Base-by-base conservation (phyloP, 2,113 vertebrate genomes). In the Antigone vipio region DNA sequence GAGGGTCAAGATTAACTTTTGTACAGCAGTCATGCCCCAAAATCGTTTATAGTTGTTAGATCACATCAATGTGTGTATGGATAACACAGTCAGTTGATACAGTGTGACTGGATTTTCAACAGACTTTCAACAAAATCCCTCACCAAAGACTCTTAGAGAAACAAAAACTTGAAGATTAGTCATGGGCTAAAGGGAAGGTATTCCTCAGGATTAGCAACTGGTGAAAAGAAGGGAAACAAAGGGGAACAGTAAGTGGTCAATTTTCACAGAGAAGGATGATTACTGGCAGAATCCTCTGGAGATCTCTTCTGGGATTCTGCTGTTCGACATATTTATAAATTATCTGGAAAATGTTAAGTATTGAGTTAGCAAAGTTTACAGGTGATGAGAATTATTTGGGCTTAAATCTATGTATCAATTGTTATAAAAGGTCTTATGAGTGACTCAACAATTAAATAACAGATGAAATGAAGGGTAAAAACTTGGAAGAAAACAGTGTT, bases 141-240 rank as follows among this genome's bases (percentile, higher is more conserved):
- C 30, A 34, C 69, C 52, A 89, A 97, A 95, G 84, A 55, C 69
- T 89, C 76, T 78, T 56, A 87, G 44, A 92, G 93, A 95, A 97
- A 96, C 89, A 95, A 92, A 95, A 96, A 95, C 86, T 89, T 85
- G 89, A 84, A 92, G 94, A 94, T 97, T 95, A 95, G 94, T 92
- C 87, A 92, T 87, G 95, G 95, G 66, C 77, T 92, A 95, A 91
- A 91, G 68, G 60, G 93, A 95, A 91, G 84, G 87, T 96, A 89
- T 85, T 93, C 91, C 77, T 95, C 62, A 68, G 95, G 95, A 96
- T 97, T 96, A 96, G 71, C 84, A 94, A 42, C 74, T 73, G 62
- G 74, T 85, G 74, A 95, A 96, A 94, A 89, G 92, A 91, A 89
- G 10, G 49, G 62, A 94, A 95, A 96, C 74, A 95, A 95, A 94